Evolutionary conservation across 2,888 invertebrate genomes (phyloP), one percentile per base, ranked within the genome.

Genomic region (Tryphoninae sp.): DNA sequence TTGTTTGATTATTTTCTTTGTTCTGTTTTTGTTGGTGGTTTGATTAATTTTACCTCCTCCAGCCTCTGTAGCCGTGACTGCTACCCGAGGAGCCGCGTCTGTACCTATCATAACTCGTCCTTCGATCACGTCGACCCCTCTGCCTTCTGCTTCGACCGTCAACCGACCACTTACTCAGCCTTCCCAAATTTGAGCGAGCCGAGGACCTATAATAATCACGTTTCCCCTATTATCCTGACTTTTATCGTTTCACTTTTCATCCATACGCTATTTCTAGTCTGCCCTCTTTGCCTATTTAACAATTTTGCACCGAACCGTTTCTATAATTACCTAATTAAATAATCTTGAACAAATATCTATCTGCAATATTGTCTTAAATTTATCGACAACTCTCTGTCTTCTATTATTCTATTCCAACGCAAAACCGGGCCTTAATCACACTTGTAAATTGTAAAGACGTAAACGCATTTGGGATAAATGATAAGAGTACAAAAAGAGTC

Each of bases 171-270:
- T 87, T 88, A 85, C 84, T 88, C 45, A 45, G 13, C 83, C 88
- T 87, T 85, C 87, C 86, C 75, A 86, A 89, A 89, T 88, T 90
- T 45, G 89, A 89, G 61, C 85, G 85, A 80, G 88, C 86, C n/a
- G 90, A 89, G 78, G 87, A 91, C 87, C 91, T 91, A 86, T 80
- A 89, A 88, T 84, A 89, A 88, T 84, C 83, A 86, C 83, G 83
- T 61, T 76, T 61, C 33, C 69, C 69, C 55, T 80, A 72, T 81
- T 83, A 80, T 61, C 81, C 76, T 75, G 72, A 73, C 45, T 71
- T 69, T 76, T 77, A 53, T 80, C 40, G 33, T 26, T 40, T 53
- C 26, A 55, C 13, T 55, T 22, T 23, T 42, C 61, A 42, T 22
- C 23, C n/a, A 55, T 19, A 53, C 4, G 11, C 13, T 13, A 45